Conservation (phyloP, 1,140 invertebrate species). For the Thalassaphorura encarpata region DNA sequence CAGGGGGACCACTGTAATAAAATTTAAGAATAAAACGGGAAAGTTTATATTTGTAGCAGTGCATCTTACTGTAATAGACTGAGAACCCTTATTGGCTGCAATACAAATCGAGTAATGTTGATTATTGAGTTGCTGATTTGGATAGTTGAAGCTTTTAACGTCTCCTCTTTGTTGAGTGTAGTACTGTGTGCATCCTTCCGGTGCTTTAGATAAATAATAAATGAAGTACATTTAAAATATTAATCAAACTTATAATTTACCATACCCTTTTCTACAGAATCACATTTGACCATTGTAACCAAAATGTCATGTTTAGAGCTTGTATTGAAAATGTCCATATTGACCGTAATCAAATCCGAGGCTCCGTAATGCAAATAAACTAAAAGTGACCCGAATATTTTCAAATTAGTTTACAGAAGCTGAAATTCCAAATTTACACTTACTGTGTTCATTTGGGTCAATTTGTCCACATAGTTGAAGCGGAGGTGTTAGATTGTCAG, state of each 20-base stretch:
- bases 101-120: neutral
- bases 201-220: too few relatives aligned
- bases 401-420: neutral
- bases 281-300: constrained; percentile 5
- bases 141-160: constrained; percentile 1
- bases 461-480: neutral
- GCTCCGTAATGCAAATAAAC: constrained; percentile 1
- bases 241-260: constrained; percentile 1
- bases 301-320: neutral
- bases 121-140: neutral
- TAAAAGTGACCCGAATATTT: neutral
- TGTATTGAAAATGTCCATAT: neutral
- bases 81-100: too few relatives aligned
- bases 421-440: neutral
- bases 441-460: neutral
- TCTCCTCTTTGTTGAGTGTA: neutral
- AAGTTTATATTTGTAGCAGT: too few relatives aligned
- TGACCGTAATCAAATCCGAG: neutral
- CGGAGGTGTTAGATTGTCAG: neutral
- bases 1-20: too few relatives aligned
- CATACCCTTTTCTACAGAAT: constrained; percentile 1
- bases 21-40: too few relatives aligned
- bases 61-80: too few relatives aligned
- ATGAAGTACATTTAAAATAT: too few relatives aligned
- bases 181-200: neutral